phyloP scores from a whole-genome alignment of 2,797 vertebrate species.

The Cottoperca gobio region DNA sequence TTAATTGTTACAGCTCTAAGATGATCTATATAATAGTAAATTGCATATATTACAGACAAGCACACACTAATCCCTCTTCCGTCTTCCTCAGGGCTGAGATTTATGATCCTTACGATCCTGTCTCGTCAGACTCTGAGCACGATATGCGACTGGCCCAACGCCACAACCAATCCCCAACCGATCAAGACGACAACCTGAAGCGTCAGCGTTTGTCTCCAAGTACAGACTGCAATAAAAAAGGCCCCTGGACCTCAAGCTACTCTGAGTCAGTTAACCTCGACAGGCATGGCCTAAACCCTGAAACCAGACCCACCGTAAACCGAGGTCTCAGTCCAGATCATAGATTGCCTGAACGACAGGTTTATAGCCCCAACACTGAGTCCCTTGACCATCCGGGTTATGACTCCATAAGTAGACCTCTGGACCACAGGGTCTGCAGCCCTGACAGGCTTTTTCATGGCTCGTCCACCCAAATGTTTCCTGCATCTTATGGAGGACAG shows the following conservation, averaged over 20 bases:
- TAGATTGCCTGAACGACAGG: constrained; percentile 6
- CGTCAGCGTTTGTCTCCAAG: constrained; percentile 82
- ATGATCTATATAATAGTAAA: background rate
- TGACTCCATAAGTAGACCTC: constrained; percentile 24
- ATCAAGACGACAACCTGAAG: constrained; percentile 10
- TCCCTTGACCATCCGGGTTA: constrained; percentile 10
- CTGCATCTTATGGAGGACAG: constrained; percentile 43
- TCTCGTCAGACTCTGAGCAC: constrained; percentile 83
- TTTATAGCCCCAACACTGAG: constrained; percentile 32
- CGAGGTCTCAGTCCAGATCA: constrained; percentile 27
- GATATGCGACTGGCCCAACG: constrained; percentile 72
- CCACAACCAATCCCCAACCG: constrained; percentile 47
- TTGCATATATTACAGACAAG: background rate
- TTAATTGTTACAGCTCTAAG: too few species aligned
- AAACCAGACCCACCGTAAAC: constrained; percentile 12
- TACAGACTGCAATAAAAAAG: constrained; percentile 76
- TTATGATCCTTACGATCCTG: constrained; percentile 92
- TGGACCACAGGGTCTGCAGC: constrained; percentile 45
- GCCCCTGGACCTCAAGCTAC: constrained; percentile 87
- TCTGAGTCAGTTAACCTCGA: constrained; percentile 34
- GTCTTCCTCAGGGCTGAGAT: constrained; percentile 89
- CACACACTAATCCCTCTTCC: background rate
- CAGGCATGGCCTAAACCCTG: constrained; percentile 14
- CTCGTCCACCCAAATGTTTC: constrained; percentile 30
- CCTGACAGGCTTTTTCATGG: constrained; percentile 34